Base-by-base conservation (phyloP, 2,113 vertebrate species). In the Cyrtonyx montezumae region DNA sequence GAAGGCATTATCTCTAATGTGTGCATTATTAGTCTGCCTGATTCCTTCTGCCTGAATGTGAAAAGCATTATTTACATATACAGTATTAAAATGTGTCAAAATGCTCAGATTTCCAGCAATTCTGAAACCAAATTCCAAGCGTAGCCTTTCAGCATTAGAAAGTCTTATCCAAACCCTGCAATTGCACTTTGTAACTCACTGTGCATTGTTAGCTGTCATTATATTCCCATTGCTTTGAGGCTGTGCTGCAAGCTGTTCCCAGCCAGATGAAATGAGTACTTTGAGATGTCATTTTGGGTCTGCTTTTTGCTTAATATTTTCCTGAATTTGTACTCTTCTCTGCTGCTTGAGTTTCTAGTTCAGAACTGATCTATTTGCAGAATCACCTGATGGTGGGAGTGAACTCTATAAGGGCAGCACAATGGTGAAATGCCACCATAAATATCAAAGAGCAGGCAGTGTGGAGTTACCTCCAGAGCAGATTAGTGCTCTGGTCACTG, bases 21-120 rank as follows among this genome's bases (percentile, higher is more conserved):
- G 51, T 55, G 51, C 17, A 7, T 79, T 94, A 84, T 82, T 91
- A 93, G 74, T 49, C 56, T 79, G 61, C 46, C 58, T 85, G n/a
- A 91, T 93, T 89, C 48, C 62, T 83, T 91, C 68, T 83, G 82
- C 30, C 58, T 59, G 75, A 84, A 68, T 11, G 49, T 32, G 20
- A 3, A 43, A 36, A 59, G 63, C 43, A 61, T 36, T 14, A 49
- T 81, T 37, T 75, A 37, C 30, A 25, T 65, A 43, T 32, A 6
- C 15, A 68, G 11, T 42, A 43, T 79, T 82, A 63, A 87, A 86
- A 67, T 58, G 37, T 51, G 49, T 61, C 58, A 71, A 83, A 71
- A 36, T 6, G 10, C 11, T 67, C 65, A 56, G n/a, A 67, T 85
- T 84, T 88, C 17, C 30, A 40, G 19, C 79, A 28, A 79, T 71